Conservation (phyloP, 2,888 invertebrate species). For the Cephonodes hylas region DNA sequence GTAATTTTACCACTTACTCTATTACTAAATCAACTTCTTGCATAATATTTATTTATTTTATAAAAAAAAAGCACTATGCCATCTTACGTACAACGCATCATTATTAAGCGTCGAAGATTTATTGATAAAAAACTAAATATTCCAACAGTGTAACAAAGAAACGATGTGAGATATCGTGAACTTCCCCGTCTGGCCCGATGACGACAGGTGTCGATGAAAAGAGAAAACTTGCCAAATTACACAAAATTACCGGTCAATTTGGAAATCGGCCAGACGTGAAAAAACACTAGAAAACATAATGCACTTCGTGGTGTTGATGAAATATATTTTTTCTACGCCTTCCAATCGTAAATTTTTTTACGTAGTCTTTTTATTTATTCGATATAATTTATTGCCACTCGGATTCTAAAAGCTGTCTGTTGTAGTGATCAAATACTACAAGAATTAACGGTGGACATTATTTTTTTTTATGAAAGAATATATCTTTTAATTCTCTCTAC, state of each 20-base stretch:
- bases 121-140: too few species aligned
- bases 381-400: neutral
- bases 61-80: too few species aligned
- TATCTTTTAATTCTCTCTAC: too few species aligned
- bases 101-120: too few species aligned
- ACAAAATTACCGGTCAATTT: constrained; percentile 61
- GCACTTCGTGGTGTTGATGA: constrained; percentile 32
- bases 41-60: too few species aligned
- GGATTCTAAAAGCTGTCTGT: neutral
- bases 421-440: neutral
- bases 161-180: neutral
- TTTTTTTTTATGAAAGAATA: neutral
- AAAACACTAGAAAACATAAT: constrained; percentile 37
- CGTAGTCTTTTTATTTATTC: neutral
- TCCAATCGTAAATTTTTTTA: neutral
- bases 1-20: too few species aligned
- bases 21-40: too few species aligned
- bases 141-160: neutral
- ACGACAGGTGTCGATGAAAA: constrained; percentile 63
- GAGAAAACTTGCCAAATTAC: constrained; percentile 68
- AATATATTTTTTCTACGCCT: constrained; percentile 13
- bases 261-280: constrained; percentile 52
- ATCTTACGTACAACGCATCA: too few species aligned
- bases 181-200: constrained; percentile 40
- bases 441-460: neutral